Percentiles rank a stretch among this genome's conserved stretches.
phyloP scores from a whole-genome alignment of 2,888 invertebrate genomes.

The Papilio demoleus region DNA sequence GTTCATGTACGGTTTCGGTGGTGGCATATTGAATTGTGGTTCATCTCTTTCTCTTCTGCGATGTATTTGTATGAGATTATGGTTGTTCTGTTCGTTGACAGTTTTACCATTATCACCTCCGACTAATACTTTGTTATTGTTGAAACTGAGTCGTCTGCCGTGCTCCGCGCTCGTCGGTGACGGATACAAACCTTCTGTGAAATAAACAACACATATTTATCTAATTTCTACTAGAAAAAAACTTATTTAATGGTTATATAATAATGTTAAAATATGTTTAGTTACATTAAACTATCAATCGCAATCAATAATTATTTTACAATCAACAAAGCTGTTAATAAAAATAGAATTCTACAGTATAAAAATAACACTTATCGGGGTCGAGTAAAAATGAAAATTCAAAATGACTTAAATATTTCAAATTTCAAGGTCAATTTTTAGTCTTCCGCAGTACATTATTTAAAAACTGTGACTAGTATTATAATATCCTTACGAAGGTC shows the following conservation, averaged over 20 bases:
- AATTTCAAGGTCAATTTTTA: too few relatives aligned
- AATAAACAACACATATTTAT: not conserved
- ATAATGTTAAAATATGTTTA: not conserved
- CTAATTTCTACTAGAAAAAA: too few relatives aligned
- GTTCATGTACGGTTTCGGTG: conserved; percentile 56
- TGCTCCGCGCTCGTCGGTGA: conserved; percentile 78
- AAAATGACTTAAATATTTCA: too few relatives aligned
- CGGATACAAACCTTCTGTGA: conserved; percentile 68
- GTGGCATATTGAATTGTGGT: conserved; percentile 71
- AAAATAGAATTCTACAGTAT: not conserved
- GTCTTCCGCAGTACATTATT: too few relatives aligned
- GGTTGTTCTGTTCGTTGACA: conserved; percentile 55
- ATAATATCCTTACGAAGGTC: conserved; percentile 67
- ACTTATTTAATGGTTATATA: too few relatives aligned
- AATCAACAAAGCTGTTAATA: not conserved
- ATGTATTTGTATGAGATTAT: conserved; percentile 61
- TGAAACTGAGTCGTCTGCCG: conserved; percentile 76
- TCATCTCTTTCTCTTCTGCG: conserved; percentile 47
- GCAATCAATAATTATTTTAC: not conserved
- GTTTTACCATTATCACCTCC: conserved; percentile 67
- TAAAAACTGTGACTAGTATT: not conserved
- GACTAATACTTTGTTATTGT: conserved; percentile 77
- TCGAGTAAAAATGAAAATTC: not conserved
- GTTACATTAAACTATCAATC: not conserved
- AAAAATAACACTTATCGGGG: too few relatives aligned